Evolutionary conservation across 2,113 vertebrate genomes (phyloP), one percentile per base, ranked within the genome.

Genomic region (Carassius carassius): DNA sequence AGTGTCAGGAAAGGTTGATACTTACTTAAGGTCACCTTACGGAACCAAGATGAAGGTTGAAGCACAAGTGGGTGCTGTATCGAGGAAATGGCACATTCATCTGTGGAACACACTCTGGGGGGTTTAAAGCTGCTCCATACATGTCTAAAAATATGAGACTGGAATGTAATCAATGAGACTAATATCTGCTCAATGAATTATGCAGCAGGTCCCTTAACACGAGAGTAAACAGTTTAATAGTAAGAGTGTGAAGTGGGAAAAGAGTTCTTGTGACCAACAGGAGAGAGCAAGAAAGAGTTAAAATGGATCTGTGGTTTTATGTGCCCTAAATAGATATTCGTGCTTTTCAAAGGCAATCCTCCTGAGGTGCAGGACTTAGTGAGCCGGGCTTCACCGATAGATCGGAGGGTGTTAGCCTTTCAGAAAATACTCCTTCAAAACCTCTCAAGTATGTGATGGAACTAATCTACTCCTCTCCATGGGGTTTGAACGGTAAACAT

Each of bases 1-100:
- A 76, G 73, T 87, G 78, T 86, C 83, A 69, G 83, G 83, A 87
- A 89, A 87, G 85, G 84, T 88, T 86, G 77, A 86, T 74, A 12
- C 78, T 85, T 77, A 79, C 51, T 81, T 81, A 84, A 84, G 21
- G 81, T 49, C 63, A 88, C 86, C 88, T 87, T 88, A 85, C 86
- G 86, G 65, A 77, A 79, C 21, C 54, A 9, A 51, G 21, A 32
- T 76, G 79, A 83, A 91, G 85, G 87, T 88, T 58, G 32, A 82
- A 56, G 32, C 11, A 58, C 87, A 51, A 65, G 35, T 2, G 1
- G 9, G 37, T 23, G 17, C 62, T 25, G 16, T 47, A 4, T 37
- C 23, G 19, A 82, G 47, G 49, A 82, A 70, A 21, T 51, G 44
- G 41, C 17, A 65, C 37, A 29, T 51, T 80, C 78, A 47, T 65